A percentile compares a stretch with the other conserved stretches of the same genome.
Conservation (phyloP, 2,888 invertebrate species). For the Thymelicus sylvestris region DNA sequence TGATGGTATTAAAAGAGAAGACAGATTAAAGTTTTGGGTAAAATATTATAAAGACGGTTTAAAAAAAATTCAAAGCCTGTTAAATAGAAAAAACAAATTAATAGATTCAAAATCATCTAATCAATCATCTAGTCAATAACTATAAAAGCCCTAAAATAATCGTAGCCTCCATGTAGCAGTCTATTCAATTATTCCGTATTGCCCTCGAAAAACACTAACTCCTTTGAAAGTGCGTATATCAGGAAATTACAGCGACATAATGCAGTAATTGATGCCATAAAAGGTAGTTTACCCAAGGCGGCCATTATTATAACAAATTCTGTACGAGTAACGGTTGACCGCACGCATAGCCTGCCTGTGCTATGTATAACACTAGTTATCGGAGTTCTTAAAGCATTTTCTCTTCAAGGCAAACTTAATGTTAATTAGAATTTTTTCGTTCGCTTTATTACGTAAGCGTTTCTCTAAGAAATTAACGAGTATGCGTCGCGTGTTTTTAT, state of each 20-base stretch:
- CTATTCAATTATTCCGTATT: slow-evolving; percentile 47
- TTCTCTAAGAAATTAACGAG: not conserved
- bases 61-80: too few relatives aligned
- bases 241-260: slow-evolving; percentile 63
- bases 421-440: slow-evolving; percentile 18
- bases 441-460: not conserved
- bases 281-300: slow-evolving; percentile 62
- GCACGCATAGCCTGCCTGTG: slow-evolving; percentile 52
- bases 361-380: slow-evolving; percentile 5
- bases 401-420: slow-evolving; percentile 39
- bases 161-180: slow-evolving; percentile 7
- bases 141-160: slow-evolving; percentile 5
- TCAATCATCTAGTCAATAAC: not conserved
- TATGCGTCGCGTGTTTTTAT: slow-evolving; percentile 1
- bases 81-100: not conserved
- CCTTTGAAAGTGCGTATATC: slow-evolving; percentile 51
- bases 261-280: slow-evolving; percentile 69
- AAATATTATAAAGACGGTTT: too few relatives aligned
- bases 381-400: slow-evolving; percentile 25
- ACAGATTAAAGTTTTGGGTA: too few relatives aligned
- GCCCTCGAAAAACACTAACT: slow-evolving; percentile 50
- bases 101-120: not conserved
- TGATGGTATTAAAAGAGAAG: too few relatives aligned
- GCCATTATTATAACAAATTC: slow-evolving; percentile 67
- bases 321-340: slow-evolving; percentile 51